Percentiles rank a stretch among this genome's conserved stretches.
Evolutionary conservation across 53 echinoderm and acorn worm genomes (phyloP).

Genomic region (Crossaster papposus): DNA sequence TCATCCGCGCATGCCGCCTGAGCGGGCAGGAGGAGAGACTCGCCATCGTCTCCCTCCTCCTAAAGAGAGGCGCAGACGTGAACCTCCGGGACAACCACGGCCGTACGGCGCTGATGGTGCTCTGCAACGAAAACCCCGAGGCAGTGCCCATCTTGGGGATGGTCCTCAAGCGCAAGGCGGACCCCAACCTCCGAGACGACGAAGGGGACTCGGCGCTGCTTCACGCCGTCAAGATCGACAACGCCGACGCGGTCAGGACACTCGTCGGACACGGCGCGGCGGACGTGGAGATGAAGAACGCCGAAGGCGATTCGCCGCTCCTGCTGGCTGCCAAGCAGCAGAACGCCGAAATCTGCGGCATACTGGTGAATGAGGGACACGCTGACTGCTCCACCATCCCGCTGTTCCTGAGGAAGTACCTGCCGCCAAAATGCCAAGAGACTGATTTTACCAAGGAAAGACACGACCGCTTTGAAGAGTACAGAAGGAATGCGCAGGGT

Average conservation of each 20-base stretch:
- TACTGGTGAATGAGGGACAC: constrained; percentile 73
- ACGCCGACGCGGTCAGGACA: constrained; percentile 66
- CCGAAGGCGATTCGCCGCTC: constrained; percentile 71
- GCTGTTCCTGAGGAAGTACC: constrained; percentile 64
- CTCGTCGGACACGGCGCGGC: constrained; percentile 58
- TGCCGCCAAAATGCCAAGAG: constrained; percentile 68
- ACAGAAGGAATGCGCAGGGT: constrained; percentile 50
- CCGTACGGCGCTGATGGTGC: constrained; percentile 82
- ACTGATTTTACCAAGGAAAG: neutral
- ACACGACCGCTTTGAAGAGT: constrained; percentile 30
- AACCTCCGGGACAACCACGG: constrained; percentile 85
- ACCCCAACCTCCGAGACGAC: constrained; percentile 84
- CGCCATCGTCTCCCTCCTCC: constrained; percentile 66
- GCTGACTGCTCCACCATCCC: constrained; percentile 66
- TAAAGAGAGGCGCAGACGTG: constrained; percentile 81
- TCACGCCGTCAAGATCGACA: constrained; percentile 87
- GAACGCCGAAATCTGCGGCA: constrained; percentile 80
- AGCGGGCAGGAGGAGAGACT: constrained; percentile 55
- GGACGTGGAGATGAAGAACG: constrained; percentile 69
- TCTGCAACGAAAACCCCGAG: constrained; percentile 72
- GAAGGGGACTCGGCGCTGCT: constrained; percentile 87
- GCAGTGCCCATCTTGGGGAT: constrained; percentile 69
- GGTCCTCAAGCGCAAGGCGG: constrained; percentile 55
- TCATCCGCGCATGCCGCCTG: constrained; percentile 72
- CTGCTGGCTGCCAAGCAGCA: constrained; percentile 84